Base-by-base conservation (phyloP, 2,797 vertebrate genomes). In the Anniella stebbinsi region DNA sequence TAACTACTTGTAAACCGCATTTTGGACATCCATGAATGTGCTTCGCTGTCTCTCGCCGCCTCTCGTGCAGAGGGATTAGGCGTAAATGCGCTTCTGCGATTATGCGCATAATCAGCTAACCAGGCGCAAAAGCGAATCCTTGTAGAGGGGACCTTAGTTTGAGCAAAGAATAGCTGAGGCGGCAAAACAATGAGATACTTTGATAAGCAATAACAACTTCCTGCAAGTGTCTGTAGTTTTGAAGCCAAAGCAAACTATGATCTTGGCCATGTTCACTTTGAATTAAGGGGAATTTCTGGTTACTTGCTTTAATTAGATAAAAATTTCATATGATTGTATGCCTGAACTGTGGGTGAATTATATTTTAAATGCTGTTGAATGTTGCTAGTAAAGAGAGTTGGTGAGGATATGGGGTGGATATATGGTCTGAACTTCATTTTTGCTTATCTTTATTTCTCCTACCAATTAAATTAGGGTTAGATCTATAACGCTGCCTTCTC, bases 311-410 rank as follows among this genome's bases (percentile, higher is more conserved):
- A 63, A 25, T 21, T 69, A 21, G 6, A 30, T 9, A 30, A 69
- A 78, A 25, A 25, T 7, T 17, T 54, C 23, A 67, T 67, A 45
- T 23, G 1, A 1, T 36, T 60, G 54, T 5, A 87, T 6, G 11
- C 87, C n/a, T 80, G 33, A 69, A 17, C 48, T 45, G 83, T 87
- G 13, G 10, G 72, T 8, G 25, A 54, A n/a, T 90, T 88, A 78
- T 75, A 54, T 84, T 41, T 30, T 87, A 83, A 78, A 21, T 60
- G 28, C 12, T 73, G 90, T 80, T 85, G 73, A 72, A 80, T 38
- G 13, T 57, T 57, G 60, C 30, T 81, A 72, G n/a, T 76, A 30
- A 78, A 30, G 10, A 10, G 25, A 13, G 1, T 17, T 63, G 54
- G 2, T n/a, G 86, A 76, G 12, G 28, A 86, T 75, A 3, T 63